Conservation (phyloP, 2,888 invertebrate species). For the Ectemnius continuus region DNA sequence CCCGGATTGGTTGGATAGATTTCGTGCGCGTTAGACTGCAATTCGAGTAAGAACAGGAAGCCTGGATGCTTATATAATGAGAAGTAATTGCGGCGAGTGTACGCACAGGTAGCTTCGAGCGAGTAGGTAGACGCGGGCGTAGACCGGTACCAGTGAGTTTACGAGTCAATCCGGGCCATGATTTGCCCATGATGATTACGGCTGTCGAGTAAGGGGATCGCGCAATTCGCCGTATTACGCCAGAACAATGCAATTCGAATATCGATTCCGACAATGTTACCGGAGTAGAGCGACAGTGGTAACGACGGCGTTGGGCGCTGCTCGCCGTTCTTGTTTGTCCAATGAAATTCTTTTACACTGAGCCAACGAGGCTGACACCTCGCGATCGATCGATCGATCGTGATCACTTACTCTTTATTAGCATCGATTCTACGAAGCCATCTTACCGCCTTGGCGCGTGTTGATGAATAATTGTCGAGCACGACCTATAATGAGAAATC, state of each 20-base stretch:
- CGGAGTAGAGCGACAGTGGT: too few species aligned
- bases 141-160: background rate
- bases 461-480: too few species aligned
- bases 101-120: slow-evolving; percentile 14
- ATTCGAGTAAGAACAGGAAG: slow-evolving; percentile 57
- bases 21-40: slow-evolving; percentile 14
- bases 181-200: background rate
- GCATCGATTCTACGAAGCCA: background rate
- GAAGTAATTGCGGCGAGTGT: slow-evolving; percentile 45
- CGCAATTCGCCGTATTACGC: background rate
- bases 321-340: background rate
- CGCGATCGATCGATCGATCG: slow-evolving; percentile 1
- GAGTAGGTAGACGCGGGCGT: background rate
- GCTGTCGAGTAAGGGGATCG: background rate
- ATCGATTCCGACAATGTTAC: slow-evolving; percentile 4
- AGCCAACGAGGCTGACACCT: background rate
- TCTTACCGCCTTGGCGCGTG: too few species aligned
- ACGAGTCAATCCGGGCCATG: background rate
- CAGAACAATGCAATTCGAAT: slow-evolving; percentile 5
- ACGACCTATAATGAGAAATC: too few species aligned
- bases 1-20: background rate
- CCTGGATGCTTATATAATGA: slow-evolving; percentile 53
- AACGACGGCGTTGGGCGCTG: background rate
- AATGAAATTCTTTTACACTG: background rate
- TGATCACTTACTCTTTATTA: background rate